Evolutionary conservation across 35 echinoderm and acorn worm species (phyloP).

Genomic region (Acanthaster planci): DNA sequence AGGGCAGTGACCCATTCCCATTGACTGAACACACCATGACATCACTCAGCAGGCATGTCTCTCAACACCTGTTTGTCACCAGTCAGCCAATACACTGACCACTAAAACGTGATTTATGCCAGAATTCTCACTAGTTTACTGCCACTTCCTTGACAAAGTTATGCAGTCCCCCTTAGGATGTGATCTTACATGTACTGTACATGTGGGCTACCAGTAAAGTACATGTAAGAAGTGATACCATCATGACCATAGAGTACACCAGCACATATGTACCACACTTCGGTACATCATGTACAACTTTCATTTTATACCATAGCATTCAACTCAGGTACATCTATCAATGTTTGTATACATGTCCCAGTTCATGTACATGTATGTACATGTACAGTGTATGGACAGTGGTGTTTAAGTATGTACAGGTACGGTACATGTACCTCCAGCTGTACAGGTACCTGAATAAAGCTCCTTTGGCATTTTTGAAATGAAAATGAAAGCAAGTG

Average conservation of each 20-base stretch:
- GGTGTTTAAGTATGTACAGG: too few relatives aligned
- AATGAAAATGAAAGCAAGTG: too few relatives aligned
- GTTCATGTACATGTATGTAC: too few relatives aligned
- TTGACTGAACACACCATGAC: constrained; percentile 13
- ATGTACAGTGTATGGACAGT: too few relatives aligned
- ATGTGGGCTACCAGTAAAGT: neutral
- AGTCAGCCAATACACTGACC: constrained; percentile 6
- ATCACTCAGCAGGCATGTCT: constrained; percentile 28
- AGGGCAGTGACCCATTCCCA: constrained; percentile 4
- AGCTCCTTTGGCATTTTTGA: too few relatives aligned
- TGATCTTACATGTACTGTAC: neutral
- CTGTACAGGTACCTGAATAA: too few relatives aligned
- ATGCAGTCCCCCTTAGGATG: neutral
- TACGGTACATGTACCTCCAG: too few relatives aligned
- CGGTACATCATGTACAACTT: neutral
- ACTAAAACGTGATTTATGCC: constrained; percentile 28
- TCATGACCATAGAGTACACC: neutral
- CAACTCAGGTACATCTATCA: neutral
- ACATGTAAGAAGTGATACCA: neutral
- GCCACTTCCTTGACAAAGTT: constrained; percentile 24
- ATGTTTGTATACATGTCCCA: neutral
- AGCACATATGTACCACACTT: neutral
- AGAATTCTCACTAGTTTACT: neutral
- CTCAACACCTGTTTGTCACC: constrained; percentile 21
- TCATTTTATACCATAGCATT: neutral